Evolutionary conservation across 2,113 vertebrate genomes (phyloP).

Genomic region (Prionailurus bengalensis): DNA sequence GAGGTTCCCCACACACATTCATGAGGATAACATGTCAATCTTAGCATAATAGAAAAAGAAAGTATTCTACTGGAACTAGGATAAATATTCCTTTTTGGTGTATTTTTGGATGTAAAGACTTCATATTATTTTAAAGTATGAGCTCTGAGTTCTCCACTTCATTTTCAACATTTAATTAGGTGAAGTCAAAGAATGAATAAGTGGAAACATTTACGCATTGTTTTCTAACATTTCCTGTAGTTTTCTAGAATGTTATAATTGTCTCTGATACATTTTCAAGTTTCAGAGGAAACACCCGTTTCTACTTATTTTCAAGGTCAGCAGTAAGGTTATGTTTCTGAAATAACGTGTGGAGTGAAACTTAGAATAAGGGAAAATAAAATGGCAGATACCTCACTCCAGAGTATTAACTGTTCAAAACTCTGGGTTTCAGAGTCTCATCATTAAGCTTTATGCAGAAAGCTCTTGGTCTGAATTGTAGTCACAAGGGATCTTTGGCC

Average conservation of each 20-base stretch:
- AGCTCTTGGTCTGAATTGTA: neutral
- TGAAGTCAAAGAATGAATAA: neutral
- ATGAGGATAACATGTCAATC: neutral
- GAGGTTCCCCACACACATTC: neutral
- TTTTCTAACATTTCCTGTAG: conserved; percentile 55
- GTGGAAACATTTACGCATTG: conserved; percentile 34
- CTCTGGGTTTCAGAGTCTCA: neutral
- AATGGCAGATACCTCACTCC: neutral
- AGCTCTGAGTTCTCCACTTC: neutral
- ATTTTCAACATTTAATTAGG: conserved; percentile 41
- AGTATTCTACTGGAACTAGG: neutral
- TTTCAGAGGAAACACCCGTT: conserved; percentile 59
- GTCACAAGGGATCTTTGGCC: neutral
- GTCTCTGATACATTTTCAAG: conserved; percentile 42
- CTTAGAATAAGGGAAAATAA: neutral
- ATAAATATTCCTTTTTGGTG: neutral
- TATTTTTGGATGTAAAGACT: neutral
- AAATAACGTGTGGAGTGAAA: conserved; percentile 4
- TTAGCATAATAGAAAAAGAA: neutral
- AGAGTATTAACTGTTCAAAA: neutral
- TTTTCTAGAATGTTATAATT: conserved; percentile 35
- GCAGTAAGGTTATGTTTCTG: conserved; percentile 65
- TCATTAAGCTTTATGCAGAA: neutral
- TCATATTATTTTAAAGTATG: neutral
- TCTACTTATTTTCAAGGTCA: conserved; percentile 69